Evolutionary conservation across 2,888 invertebrate genomes (phyloP), one percentile per base, ranked within the genome.

Genomic region (Nematopogon swammerdamellus): DNA sequence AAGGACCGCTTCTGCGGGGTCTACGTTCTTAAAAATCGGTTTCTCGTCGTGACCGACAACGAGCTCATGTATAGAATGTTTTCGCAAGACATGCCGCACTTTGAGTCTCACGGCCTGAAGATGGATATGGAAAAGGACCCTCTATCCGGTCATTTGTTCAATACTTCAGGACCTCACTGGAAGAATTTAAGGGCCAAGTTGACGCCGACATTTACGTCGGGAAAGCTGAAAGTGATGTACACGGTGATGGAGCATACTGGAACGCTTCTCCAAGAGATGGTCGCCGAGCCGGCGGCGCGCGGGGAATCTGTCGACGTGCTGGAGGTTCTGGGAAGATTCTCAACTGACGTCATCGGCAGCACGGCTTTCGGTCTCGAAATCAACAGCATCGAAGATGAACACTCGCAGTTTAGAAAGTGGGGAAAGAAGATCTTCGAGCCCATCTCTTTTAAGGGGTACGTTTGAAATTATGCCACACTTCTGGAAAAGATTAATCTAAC

Each of bases 291-390:
- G n/a, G 49, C 50, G 1, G 8, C 29, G 30, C 49, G 17, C 8
- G 3, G 55, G 48, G 44, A 57, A 8, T 58, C 63, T 0, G 52
- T 70, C 1, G 80, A 82, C 47, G 59, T 75, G 2, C 72, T 70
- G 55, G 71, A 73, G 19, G 48, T 72, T 4, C 59, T 69, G 25
- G 67, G 69, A 0, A 64, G 72, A 4, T 81, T 65, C 53, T 75
- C 80, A 2, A 73, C 72, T 5, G 80, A 82, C 56, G 72, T 81
- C 0, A 79, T 82, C 47, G 73, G 77, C 1, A 65, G 63, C 0
- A 72, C 73, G 54, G 75, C 72, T 11, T 80, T 80, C 55, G 80
- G 80, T 1, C 60, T 80, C 3, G 70, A 76, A 10, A 68, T 70
- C 52, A 70, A 76, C 52, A 69, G 69, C 42, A 60, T 76, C 8